Conservation (phyloP, 2,113 vertebrate genomes). For the Microtus ochrogaster region DNA sequence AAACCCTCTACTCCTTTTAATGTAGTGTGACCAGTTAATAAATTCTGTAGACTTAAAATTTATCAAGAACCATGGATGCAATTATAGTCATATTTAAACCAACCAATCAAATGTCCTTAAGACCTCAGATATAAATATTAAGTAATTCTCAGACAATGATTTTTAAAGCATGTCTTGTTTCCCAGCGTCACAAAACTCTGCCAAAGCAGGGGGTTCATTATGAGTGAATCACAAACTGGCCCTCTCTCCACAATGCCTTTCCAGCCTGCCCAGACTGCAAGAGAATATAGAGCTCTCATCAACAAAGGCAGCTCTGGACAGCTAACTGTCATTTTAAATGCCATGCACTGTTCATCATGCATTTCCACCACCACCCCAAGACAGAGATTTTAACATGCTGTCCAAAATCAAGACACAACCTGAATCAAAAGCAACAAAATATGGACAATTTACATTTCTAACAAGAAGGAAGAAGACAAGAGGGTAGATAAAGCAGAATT, state of each 20-base stretch:
- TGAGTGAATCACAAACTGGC: background rate
- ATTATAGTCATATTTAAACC: background rate
- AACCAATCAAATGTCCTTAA: background rate
- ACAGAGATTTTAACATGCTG: background rate
- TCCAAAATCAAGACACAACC: background rate
- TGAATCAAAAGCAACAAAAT: slow-evolving; percentile 36
- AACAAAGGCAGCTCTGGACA: background rate
- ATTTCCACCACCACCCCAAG: too few species aligned
- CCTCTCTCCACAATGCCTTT: background rate
- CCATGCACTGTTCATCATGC: background rate
- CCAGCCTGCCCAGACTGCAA: background rate
- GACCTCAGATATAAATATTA: slow-evolving; percentile 34
- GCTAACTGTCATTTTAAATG: background rate
- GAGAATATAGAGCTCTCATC: background rate
- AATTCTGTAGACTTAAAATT: slow-evolving; percentile 34
- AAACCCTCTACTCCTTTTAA: background rate
- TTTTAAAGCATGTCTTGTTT: slow-evolving; percentile 41
- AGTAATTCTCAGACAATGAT: slow-evolving; percentile 10
- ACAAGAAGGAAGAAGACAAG: background rate
- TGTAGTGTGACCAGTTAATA: background rate
- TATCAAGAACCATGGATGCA: background rate
- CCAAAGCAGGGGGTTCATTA: background rate
- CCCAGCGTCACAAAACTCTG: background rate
- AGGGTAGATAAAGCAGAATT: background rate
- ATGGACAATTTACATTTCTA: background rate